A percentile compares a stretch with the other conserved stretches of the same genome.
Evolutionary conservation across 2,797 vertebrate species (phyloP).

Genomic region (Eptatretus atami): DNA sequence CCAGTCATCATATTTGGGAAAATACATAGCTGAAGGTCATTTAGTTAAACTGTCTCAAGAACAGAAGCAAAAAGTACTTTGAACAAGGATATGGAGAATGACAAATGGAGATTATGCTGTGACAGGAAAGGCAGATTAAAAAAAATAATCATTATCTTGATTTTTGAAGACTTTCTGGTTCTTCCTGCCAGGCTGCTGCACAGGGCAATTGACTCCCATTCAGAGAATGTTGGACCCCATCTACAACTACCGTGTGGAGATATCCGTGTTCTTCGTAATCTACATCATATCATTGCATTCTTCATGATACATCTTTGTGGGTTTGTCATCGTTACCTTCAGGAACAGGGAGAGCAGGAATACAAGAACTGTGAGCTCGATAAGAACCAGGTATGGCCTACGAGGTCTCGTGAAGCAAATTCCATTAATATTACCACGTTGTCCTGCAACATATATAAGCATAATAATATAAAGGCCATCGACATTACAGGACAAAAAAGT

Average conservation of each 20-base stretch:
- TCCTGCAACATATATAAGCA: neutral
- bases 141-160: no score
- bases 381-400: conserved; percentile 55
- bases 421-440: no score
- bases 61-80: no score
- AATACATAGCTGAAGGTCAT: no score
- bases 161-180: neutral
- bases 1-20: no score
- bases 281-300: conserved; percentile 98
- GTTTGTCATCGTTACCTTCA: conserved; percentile 85
- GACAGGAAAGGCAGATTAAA: no score
- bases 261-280: conserved; percentile 74
- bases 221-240: conserved; percentile 50
- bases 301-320: conserved; percentile 99
- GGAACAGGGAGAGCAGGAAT: conserved; percentile 80
- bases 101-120: no score
- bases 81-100: no score
- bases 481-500: neutral
- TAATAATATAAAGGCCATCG: neutral
- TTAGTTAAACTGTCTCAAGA: no score
- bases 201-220: conserved; percentile 49
- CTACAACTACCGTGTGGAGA: conserved; percentile 58
- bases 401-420: no score
- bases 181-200: conserved; percentile 35
- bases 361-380: conserved; percentile 83